Base-by-base conservation (phyloP, 2,797 vertebrate species). In the Trematomus bernacchii region DNA sequence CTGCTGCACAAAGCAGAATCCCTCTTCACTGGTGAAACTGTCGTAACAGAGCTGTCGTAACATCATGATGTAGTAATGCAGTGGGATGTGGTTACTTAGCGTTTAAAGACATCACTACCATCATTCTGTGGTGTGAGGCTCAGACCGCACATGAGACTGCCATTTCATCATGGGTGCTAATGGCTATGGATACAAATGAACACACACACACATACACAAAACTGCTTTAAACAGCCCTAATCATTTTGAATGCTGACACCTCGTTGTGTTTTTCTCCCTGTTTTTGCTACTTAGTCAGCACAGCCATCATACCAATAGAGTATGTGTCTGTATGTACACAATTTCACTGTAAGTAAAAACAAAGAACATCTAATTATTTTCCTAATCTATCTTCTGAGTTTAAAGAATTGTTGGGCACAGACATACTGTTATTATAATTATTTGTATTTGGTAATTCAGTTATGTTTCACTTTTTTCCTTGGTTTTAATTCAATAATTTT, bases 111-210 rank as follows among this genome's bases (percentile, higher is more conserved):
- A 86, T 82, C 71, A 85, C 68, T 44, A 47, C 73, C 70, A 77
- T 90, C 82, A 76, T 73, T 85, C 33, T 84, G 87, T 73, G 68
- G 89, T 77, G 72, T 46, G 77, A 67, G 78, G 78, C 76, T 76
- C 65, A 76, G 47, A 80, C 91, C 75, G 14, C 89, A 85, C 85
- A 85, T 63, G 66, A 85, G 84, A 72, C 64, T 72, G 67, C 72
- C 80, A 80, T 90, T 91, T 91, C 83, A 91, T 93, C 82, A 82
- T 82, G 71, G 83, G 73, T 12, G 27, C 85, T 85, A 91, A 92
- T 88, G 87, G 83, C 64, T 52, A 58, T 48, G 66, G 74, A 80
- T 73, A 79, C 73, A 82, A 73, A 84, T 55, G 55, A 68, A 61
- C 61, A 33, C 30, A 33, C 30, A 33, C 30, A 33, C 30, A 33